Base-by-base conservation (phyloP, 2,113 vertebrate species). In the Polypterus senegalus region DNA sequence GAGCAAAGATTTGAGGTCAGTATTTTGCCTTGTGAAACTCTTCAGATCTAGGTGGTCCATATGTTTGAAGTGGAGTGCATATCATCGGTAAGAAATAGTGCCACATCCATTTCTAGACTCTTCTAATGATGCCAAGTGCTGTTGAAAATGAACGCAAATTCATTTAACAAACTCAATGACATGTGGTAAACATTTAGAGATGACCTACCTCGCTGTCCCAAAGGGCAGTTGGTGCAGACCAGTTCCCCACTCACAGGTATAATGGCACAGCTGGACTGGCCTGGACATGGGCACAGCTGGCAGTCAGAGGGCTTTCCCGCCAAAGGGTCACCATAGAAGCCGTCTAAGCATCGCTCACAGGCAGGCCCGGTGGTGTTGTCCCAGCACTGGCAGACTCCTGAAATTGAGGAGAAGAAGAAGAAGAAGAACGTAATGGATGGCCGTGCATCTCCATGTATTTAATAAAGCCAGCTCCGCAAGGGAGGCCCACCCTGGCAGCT, bases 181-280 rank as follows among this genome's bases (percentile, higher is more conserved):
- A 27, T 27, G 27, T 27, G 27, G 1, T 27, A 27, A 27, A 27
- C 27, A 27, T 27, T 27, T 27, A 27, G 27, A 11, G 4, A 51
- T 58, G 67, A 9, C 85, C 88, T 72, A 98, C 94, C 94, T 83
- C 88, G 91, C 78, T 86, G 92, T 54, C 88, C 86, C 0, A 48
- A 48, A 0, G 93, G 92, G 67, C 94, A 98, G 69, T 89, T 87
- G 65, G 87, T 97, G 54, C 94, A 98, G 65, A 94, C 82, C 77
- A 97, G 89, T 61, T 91, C 88, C 59, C 79, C 64, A 0, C 65
- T 89, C 67, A 72, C 57, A 0, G 82, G 83, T 62, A 93, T 7
- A 66, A 76, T 54, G 0, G 75, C 77, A 74, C 94, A 97, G 76
- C 87, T 77, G 0, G 79, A 88, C 4, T 0, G 70, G 54, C 64